Evolutionary conservation across 1,140 invertebrate genomes (phyloP).

Genomic region (Colletes gigas): DNA sequence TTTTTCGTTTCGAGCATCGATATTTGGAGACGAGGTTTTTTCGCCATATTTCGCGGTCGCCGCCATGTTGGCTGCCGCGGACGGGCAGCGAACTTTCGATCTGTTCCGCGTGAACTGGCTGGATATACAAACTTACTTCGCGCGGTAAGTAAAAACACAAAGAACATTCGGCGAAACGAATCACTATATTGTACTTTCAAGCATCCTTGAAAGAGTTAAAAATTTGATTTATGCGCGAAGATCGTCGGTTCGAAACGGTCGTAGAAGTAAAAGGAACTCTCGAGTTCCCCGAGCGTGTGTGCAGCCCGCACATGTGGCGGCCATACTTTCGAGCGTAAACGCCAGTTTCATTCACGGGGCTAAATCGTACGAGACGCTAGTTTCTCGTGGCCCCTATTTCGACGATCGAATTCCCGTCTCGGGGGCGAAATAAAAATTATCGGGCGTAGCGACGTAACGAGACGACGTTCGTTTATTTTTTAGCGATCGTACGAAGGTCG

Average conservation of each 20-base stretch:
- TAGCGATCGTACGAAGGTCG: no score
- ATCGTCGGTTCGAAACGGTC: not conserved
- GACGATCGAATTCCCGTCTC: slow-evolving; percentile 8
- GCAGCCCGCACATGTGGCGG: slow-evolving; percentile 61
- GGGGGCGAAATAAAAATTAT: no score
- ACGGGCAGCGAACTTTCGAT: no score
- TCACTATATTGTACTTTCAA: no score
- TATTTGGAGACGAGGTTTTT: slow-evolving; percentile 44
- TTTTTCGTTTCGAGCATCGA: slow-evolving; percentile 6
- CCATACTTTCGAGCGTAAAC: slow-evolving; percentile 57
- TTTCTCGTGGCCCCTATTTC: slow-evolving; percentile 4
- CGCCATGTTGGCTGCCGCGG: no score
- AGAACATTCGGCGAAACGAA: no score
- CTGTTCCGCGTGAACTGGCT: no score
- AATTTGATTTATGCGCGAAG: not conserved
- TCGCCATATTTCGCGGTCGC: not conserved
- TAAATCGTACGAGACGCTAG: slow-evolving; percentile 8
- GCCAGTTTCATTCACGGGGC: slow-evolving; percentile 26
- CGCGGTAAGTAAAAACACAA: no score
- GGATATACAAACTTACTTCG: no score
- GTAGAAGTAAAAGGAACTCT: not conserved
- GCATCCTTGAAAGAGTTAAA: not conserved
- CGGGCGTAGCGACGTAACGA: not conserved
- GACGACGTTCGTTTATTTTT: not conserved
- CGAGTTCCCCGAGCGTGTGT: slow-evolving; percentile 13